Evolutionary conservation across 2,888 invertebrate genomes (phyloP), one percentile per base, ranked within the genome.

Genomic region (Morpho helenor): DNA sequence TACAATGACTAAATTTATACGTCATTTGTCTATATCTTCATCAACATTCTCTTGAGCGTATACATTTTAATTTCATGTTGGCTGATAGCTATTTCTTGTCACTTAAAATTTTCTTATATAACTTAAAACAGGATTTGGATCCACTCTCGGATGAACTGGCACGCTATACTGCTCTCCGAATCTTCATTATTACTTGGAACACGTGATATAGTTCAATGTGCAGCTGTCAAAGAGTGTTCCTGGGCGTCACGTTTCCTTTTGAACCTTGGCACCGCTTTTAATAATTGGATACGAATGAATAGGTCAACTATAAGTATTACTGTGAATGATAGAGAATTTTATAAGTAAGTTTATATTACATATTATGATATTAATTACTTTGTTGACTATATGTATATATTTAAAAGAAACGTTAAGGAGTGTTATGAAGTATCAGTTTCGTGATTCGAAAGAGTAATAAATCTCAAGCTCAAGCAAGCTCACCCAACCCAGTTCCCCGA

Each of bases 91-190:
- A 16, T 16, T 16, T 16, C 2, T 1, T 3, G 2, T 43, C n/a
- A 9, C n/a, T 43, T 43, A 3, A 7, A n/a, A 56, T 54, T n/a
- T 16, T 22, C n/a, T 23, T 39, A 48, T 31, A 42, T 45, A 44
- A 8, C 8, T 51, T 2, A 43, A 22, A 53, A 44, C 42, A 90
- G 90, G 56, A 56, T 90, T 16, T 90, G 90, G 90, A 69, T 82
- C 0, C 81, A 86, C 62, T 83, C 84, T 9, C 75, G 76, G 0
- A 71, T 81, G 68, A 74, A 82, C 55, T 89, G 84, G 82, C 79
- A 85, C 23, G 60, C 76, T 0, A 76, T 77, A 72, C 10, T 86
- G 2, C 55, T 88, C 0, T 87, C 85, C 46, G 82, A 85, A 22
- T 84, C 87, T 0, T 59, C 76, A 0, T 40, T 89, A 1, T 68